Conservation (phyloP, 1,140 invertebrate genomes). For the Ooceraea biroi region DNA sequence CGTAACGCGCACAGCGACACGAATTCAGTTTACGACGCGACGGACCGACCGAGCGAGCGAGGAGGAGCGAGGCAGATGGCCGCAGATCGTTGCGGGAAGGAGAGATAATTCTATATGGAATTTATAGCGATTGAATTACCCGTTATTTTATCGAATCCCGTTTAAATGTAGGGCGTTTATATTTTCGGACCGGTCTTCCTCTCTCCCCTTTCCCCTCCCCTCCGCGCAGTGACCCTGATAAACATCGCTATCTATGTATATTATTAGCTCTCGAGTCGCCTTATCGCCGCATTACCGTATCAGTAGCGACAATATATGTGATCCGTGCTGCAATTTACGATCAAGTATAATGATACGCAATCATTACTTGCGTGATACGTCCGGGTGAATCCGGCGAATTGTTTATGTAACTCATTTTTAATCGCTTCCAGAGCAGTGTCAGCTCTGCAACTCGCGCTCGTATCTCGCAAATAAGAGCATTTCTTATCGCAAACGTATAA, state of each 20-base stretch:
- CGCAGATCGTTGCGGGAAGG: too few species aligned
- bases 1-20: too few species aligned
- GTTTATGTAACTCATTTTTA: conserved; percentile 36
- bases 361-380: background rate
- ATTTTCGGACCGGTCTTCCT: conserved; percentile 6
- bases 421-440: background rate
- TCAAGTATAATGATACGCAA: background rate
- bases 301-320: conserved; percentile 4
- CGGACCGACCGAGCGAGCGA: too few species aligned
- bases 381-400: background rate
- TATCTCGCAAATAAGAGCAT: background rate
- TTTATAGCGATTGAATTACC: too few species aligned
- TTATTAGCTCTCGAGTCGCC: background rate
- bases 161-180: background rate
- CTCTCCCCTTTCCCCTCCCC: too few species aligned
- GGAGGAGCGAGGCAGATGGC: background rate
- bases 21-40: too few species aligned
- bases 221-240: conserved; percentile 22
- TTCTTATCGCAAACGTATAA: conserved; percentile 6
- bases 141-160: background rate
- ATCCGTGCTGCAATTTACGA: conserved; percentile 28
- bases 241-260: conserved; percentile 24
- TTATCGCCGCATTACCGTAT: conserved; percentile 41
- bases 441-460: background rate
- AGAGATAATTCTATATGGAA: too few species aligned